Evolutionary conservation across 1,140 invertebrate genomes (phyloP).

Genomic region (Zaprionus davidi): DNA sequence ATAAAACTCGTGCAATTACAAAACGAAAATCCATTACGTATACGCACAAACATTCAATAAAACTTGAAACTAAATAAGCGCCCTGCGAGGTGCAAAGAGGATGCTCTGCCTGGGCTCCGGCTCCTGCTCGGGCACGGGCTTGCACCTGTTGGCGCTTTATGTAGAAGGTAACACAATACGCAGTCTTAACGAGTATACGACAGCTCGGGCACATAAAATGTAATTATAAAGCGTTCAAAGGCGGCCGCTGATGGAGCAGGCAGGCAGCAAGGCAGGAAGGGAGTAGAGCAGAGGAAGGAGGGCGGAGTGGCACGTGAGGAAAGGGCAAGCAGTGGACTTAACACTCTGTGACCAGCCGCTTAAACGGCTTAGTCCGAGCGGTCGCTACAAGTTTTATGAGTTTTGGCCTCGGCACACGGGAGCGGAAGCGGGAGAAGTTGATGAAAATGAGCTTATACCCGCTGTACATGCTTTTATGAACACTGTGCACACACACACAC

Average conservation of each 20-base stretch:
- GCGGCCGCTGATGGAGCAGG: slow-evolving; percentile 15
- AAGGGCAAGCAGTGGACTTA: slow-evolving; percentile 52
- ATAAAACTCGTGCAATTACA: slow-evolving; percentile 67
- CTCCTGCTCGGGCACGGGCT: not conserved
- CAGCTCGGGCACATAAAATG: slow-evolving; percentile 64
- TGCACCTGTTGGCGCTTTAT: slow-evolving; percentile 65
- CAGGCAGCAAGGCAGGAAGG: not conserved
- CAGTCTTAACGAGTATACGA: slow-evolving; percentile 25
- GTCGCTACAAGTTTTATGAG: slow-evolving; percentile 68
- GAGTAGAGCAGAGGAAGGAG: no score
- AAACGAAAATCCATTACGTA: slow-evolving; percentile 54
- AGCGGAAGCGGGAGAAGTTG: not conserved
- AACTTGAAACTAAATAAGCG: slow-evolving; percentile 65
- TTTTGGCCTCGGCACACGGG: slow-evolving; percentile 29
- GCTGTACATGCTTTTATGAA: slow-evolving; percentile 5
- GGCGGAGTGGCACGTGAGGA: not conserved
- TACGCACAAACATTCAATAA: slow-evolving; percentile 69
- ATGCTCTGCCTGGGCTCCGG: not conserved
- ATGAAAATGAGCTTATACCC: slow-evolving; percentile 23
- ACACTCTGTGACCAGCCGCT: slow-evolving; percentile 71
- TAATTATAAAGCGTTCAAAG: slow-evolving; percentile 79
- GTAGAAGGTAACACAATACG: slow-evolving; percentile 18
- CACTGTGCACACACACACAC: slow-evolving; percentile 5
- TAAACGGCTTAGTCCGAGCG: slow-evolving; percentile 65
- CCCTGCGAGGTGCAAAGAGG: not conserved